phyloP scores from a whole-genome alignment of 2,888 invertebrate genomes.

The Diadromus collaris region DNA sequence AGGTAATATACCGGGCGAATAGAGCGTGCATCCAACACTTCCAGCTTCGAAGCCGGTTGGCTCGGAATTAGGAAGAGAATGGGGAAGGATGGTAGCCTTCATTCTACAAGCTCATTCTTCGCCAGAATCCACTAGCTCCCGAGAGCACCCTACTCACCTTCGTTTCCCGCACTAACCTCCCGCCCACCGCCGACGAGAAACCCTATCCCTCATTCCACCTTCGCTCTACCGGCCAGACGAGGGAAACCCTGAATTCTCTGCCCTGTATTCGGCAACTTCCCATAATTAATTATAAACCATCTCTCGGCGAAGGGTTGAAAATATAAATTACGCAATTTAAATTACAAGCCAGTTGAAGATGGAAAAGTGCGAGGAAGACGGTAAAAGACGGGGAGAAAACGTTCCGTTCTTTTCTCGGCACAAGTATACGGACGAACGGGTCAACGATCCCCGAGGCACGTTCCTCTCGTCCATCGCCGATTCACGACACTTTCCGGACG shows the following conservation, averaged over 20 bases:
- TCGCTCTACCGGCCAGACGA: neutral
- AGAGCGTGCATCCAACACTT: conserved; percentile 40
- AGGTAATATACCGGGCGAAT: conserved; percentile 31
- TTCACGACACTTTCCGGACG: conserved; percentile 18
- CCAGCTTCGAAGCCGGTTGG: conserved; percentile 29
- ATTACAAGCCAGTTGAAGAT: conserved; percentile 65
- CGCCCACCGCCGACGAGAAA: neutral
- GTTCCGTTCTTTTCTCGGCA: conserved; percentile 35
- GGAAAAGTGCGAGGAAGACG: conserved; percentile 27
- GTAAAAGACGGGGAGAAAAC: conserved; percentile 21
- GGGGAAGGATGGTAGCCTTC: conserved; percentile 18
- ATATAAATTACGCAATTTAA: conserved; percentile 74
- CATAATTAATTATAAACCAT: conserved; percentile 70
- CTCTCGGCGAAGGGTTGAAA: conserved; percentile 62
- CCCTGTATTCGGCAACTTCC: conserved; percentile 60
- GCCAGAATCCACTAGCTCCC: conserved; percentile 21
- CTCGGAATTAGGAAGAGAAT: conserved; percentile 17
- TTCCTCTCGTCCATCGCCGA: conserved; percentile 14
- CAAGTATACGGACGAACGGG: conserved; percentile 29
- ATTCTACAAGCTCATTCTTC: conserved; percentile 44
- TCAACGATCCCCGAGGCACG: conserved; percentile 10
- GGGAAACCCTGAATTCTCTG: conserved; percentile 13
- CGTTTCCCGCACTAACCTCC: conserved; percentile 27
- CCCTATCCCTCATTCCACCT: conserved; percentile 20
- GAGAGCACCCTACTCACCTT: conserved; percentile 29